These are phyloP conservation scores for Neomonachus schauinslandi DNA, from an alignment of 2,113 vertebrate genomes.

Conservation along the genomic window DNA sequence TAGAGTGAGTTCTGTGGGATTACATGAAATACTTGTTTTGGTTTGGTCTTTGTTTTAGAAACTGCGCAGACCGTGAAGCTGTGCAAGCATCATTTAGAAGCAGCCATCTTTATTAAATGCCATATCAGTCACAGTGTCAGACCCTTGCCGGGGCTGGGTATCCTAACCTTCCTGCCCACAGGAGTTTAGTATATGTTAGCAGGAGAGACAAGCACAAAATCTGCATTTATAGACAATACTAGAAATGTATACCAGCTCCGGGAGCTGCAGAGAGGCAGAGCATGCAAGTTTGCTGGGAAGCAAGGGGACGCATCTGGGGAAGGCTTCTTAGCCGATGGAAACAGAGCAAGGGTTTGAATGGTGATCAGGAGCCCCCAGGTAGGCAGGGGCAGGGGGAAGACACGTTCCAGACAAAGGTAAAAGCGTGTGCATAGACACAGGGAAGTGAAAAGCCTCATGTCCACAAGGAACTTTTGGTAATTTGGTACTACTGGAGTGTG, in stretches of 20 bases:
- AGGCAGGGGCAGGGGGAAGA: background rate
- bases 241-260: background rate
- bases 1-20: background rate
- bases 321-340: background rate
- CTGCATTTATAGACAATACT: background rate
- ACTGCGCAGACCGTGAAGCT: background rate
- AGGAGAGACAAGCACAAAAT: background rate
- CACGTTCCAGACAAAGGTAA: background rate
- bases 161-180: background rate
- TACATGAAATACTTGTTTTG: background rate
- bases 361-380: background rate
- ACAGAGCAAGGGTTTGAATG: background rate
- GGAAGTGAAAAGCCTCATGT: background rate
- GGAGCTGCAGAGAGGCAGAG: background rate
- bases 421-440: fast-evolving
- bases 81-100: background rate
- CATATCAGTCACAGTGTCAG: background rate
- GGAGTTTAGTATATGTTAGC: background rate
- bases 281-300: background rate
- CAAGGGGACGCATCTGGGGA: background rate
- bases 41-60: slow-evolving; percentile 33
- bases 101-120: background rate
- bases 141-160: background rate
- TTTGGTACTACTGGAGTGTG: background rate
- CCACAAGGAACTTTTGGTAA: background rate